A percentile compares a stretch with the other conserved stretches of the same genome.
phyloP scores from a whole-genome alignment of 2,113 vertebrate genomes.

The Cebus imitator region DNA sequence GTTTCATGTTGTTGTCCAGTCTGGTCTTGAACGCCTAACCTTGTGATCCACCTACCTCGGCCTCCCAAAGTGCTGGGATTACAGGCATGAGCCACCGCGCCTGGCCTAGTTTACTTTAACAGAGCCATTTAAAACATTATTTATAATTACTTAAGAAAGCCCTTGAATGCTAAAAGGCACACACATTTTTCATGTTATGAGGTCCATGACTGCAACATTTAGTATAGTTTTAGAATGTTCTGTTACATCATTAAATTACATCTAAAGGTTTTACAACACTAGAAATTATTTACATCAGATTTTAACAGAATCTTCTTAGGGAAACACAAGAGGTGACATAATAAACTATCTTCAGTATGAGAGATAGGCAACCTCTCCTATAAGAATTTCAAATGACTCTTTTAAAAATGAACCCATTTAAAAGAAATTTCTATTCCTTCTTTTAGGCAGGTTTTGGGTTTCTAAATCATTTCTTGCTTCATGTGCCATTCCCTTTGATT shows the following conservation, averaged over 20 bases:
- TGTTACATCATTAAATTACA: slow-evolving; percentile 39
- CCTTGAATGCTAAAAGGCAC: neutral
- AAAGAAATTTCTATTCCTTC: neutral
- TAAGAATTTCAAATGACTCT: slow-evolving; percentile 37
- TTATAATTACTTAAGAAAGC: neutral
- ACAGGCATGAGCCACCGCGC: accelerated
- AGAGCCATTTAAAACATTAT: neutral
- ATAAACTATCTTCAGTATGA: slow-evolving; percentile 13
- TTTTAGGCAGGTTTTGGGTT: neutral
- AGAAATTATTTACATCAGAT: slow-evolving; percentile 42
- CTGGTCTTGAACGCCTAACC: too few relatives aligned
- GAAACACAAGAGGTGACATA: neutral
- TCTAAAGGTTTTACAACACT: slow-evolving; percentile 13
- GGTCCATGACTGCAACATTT: neutral
- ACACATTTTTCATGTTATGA: neutral
- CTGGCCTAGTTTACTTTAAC: neutral
- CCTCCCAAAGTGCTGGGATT: too few relatives aligned
- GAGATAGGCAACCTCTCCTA: neutral
- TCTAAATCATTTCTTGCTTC: neutral
- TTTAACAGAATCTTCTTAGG: slow-evolving; percentile 33
- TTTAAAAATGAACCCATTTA: slow-evolving; percentile 13
- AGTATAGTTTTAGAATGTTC: slow-evolving; percentile 2
- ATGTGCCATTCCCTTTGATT: neutral
- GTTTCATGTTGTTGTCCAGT: too few relatives aligned
- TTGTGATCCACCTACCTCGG: too few relatives aligned